Percentiles rank a stretch among this genome's conserved stretches.
Conservation (phyloP, 2,113 vertebrate genomes). For the Pluvialis apricaria region DNA sequence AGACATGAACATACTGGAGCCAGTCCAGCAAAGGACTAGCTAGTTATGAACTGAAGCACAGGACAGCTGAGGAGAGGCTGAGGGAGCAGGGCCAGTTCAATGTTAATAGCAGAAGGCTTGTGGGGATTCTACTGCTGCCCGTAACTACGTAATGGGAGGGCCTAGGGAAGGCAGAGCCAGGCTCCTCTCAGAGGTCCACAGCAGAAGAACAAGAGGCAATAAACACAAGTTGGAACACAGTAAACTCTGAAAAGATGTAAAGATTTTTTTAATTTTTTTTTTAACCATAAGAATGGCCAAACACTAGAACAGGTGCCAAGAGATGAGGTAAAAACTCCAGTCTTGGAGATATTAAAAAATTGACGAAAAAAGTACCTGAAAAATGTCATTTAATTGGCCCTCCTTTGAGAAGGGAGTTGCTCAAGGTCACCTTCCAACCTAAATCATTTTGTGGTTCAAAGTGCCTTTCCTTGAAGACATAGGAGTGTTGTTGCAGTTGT, state of each 20-base stretch:
- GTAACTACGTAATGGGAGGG: accelerated
- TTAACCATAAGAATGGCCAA: background rate
- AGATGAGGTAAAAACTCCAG: background rate
- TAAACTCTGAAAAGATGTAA: background rate
- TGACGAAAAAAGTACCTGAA: background rate
- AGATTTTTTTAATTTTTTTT: background rate
- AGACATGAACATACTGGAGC: background rate
- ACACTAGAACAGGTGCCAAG: background rate
- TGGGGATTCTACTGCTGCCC: background rate
- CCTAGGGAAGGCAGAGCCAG: background rate
- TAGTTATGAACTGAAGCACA: background rate
- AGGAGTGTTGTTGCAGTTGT: background rate
- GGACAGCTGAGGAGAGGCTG: accelerated
- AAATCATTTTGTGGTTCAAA: background rate
- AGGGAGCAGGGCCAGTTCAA: background rate
- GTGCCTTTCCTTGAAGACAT: background rate
- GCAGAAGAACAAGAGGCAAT: background rate
- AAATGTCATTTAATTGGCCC: background rate
- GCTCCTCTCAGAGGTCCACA: background rate
- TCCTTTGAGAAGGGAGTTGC: background rate
- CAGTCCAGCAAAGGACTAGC: background rate
- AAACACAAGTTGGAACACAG: background rate
- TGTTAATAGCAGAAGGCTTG: background rate
- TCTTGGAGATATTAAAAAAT: background rate
- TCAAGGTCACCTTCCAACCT: background rate